Conservation (phyloP, 1,140 invertebrate species). For the Zaprionus ghesquierei region DNA sequence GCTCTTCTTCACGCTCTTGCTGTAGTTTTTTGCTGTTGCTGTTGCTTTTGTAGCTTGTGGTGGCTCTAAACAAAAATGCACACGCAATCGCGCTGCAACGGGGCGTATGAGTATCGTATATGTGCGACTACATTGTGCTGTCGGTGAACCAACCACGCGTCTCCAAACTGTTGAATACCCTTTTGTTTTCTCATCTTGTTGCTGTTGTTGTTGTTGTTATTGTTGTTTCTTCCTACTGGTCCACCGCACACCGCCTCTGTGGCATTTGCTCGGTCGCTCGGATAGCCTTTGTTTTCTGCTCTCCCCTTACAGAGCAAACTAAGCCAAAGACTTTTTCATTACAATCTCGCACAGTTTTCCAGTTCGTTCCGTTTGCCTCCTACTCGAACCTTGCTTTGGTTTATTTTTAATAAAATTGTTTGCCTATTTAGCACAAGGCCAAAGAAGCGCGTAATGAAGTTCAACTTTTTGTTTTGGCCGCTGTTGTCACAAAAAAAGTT, state of each 20-base stretch:
- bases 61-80: constrained; percentile 63
- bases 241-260: constrained; percentile 24
- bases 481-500: not conserved
- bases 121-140: constrained; percentile 21
- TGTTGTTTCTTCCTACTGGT: constrained; percentile 17
- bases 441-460: constrained; percentile 24
- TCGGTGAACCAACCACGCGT: constrained; percentile 44
- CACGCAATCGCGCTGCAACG: constrained; percentile 71
- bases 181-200: constrained; percentile 45
- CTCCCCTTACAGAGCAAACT: constrained; percentile 58
- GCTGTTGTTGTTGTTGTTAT: constrained; percentile 20
- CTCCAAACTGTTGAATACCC: constrained; percentile 68
- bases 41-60: constrained; percentile 39
- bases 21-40: constrained; percentile 24
- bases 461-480: constrained; percentile 11
- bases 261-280: constrained; percentile 24
- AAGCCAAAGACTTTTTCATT: constrained; percentile 79
- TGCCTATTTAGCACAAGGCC: constrained; percentile 69
- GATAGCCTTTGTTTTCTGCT: constrained; percentile 53
- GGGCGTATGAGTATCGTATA: constrained; percentile 59
- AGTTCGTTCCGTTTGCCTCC: constrained; percentile 8
- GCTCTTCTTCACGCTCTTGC: not conserved
- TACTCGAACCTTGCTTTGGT: constrained; percentile 4
- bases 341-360: constrained; percentile 47
- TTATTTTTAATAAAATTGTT: constrained; percentile 65